A percentile compares a stretch with the other conserved stretches of the same genome.
Conservation (phyloP, 2,113 vertebrate species). For the Sinocyclocheilus grahami region DNA sequence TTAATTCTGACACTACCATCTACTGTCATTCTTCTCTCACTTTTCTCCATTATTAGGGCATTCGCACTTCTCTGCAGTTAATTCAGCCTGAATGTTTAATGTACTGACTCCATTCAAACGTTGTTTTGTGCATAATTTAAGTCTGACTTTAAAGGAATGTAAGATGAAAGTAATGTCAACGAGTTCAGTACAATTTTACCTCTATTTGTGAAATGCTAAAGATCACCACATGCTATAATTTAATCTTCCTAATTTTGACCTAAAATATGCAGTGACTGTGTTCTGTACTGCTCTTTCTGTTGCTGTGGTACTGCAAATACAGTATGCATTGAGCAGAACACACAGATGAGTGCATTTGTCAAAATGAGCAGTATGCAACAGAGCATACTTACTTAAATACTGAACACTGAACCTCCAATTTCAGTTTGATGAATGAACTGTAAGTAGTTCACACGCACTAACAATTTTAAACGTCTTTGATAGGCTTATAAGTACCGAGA, state of each 20-base stretch:
- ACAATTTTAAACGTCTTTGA: too few relatives aligned
- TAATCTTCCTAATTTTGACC: background rate
- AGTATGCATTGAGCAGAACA: background rate
- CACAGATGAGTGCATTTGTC: too few relatives aligned
- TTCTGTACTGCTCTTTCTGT: background rate
- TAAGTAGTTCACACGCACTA: too few relatives aligned
- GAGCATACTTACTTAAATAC: too few relatives aligned
- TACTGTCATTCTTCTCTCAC: background rate
- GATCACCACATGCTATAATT: background rate
- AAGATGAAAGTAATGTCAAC: background rate
- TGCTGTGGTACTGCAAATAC: background rate
- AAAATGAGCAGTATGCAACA: too few relatives aligned
- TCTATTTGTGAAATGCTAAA: background rate
- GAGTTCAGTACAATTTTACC: background rate
- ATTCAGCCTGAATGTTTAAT: background rate
- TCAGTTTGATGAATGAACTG: background rate
- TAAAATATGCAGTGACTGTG: background rate
- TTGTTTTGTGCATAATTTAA: background rate
- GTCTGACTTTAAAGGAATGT: background rate
- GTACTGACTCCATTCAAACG: background rate
- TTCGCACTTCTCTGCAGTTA: background rate
- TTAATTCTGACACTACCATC: background rate
- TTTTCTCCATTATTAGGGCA: background rate
- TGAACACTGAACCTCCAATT: too few relatives aligned
- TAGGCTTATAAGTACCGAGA: too few relatives aligned